phyloP scores from a whole-genome alignment of 1,140 invertebrate genomes.

The Monomorium pharaonis region DNA sequence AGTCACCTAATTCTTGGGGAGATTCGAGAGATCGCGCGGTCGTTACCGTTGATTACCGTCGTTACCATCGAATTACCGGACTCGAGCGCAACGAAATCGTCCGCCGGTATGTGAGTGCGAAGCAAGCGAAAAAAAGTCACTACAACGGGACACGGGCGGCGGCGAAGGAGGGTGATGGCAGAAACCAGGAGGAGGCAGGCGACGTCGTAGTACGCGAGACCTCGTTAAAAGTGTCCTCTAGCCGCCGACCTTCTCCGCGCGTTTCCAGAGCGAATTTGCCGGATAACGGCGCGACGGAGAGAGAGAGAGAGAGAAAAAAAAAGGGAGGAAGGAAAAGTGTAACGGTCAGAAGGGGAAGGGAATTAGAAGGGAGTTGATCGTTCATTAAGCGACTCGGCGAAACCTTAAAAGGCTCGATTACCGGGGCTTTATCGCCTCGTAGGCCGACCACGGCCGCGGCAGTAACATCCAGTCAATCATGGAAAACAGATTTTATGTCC shows the following conservation, averaged over 20 bases:
- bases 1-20: conserved; percentile 50
- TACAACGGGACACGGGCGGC: conserved; percentile 1
- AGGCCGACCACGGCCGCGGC: neutral
- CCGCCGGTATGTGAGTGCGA: conserved; percentile 13
- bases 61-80: conserved; percentile 67
- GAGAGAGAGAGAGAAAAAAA: neutral
- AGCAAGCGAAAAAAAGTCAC: conserved; percentile 27
- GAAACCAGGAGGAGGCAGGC: conserved; percentile 5
- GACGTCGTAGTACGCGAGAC: conserved; percentile 33
- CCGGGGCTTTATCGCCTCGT: conserved; percentile 51
- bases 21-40: conserved; percentile 37
- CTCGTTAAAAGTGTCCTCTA: conserved; percentile 66
- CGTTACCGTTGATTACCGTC: conserved; percentile 68
- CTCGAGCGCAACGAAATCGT: conserved; percentile 53
- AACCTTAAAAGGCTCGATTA: conserved; percentile 64
- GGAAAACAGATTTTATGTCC: conserved; percentile 74
- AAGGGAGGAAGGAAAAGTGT: conserved; percentile 19
- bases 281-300: neutral
- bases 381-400: conserved; percentile 33
- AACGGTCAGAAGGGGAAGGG: neutral
- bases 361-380: conserved; percentile 46
- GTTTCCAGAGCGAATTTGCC: neutral
- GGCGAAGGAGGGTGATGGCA: neutral
- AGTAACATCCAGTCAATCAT: conserved; percentile 66
- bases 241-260: conserved; percentile 47